Conservation (phyloP, 2,888 invertebrate genomes). For the Acanthosepion lycidas region DNA sequence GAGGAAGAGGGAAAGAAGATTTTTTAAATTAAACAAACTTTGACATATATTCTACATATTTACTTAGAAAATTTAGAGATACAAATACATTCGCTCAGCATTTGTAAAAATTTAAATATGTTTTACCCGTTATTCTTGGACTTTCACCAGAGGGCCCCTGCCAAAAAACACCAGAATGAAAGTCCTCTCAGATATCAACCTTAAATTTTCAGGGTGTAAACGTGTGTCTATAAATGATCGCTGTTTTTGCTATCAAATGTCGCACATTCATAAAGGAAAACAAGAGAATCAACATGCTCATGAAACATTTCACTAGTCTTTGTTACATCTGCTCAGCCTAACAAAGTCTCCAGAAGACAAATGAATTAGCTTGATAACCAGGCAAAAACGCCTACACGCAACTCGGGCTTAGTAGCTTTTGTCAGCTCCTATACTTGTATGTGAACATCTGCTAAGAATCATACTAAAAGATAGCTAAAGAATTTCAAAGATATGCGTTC, state of each 20-base stretch:
- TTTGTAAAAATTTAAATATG: no score
- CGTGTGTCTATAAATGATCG: not conserved
- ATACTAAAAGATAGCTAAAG: not conserved
- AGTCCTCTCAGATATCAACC: no score
- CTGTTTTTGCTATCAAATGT: not conserved
- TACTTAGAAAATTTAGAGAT: no score
- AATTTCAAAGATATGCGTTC: not conserved
- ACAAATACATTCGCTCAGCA: no score
- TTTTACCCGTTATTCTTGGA: no score
- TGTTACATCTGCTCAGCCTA: not conserved
- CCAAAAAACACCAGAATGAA: no score
- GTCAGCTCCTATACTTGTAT: not conserved
- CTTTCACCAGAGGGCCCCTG: no score
- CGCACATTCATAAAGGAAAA: not conserved
- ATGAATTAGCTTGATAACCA: not conserved
- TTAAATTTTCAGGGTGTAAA: no score
- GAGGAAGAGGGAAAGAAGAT: no score
- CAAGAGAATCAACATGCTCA: not conserved
- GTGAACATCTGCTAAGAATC: not conserved
- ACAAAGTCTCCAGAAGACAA: not conserved
- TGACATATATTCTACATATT: no score
- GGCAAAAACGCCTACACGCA: not conserved
- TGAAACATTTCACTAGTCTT: not conserved
- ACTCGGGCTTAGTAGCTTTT: not conserved
- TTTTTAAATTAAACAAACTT: no score